Evolutionary conservation across 2,797 vertebrate genomes (phyloP).

Genomic region (Typhlichthys subterraneus): DNA sequence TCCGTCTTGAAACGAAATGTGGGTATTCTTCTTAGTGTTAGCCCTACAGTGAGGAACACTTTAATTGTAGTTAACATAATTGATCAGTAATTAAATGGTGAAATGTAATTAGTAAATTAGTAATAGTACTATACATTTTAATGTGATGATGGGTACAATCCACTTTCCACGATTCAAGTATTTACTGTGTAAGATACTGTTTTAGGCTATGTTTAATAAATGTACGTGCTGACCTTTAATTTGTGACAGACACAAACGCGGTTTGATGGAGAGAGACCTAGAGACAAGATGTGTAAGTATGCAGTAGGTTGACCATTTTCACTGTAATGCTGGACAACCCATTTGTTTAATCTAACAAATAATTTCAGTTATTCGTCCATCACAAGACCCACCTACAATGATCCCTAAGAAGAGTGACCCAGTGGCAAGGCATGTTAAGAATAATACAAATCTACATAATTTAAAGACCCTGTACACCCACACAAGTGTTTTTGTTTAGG

Average conservation of each 20-base stretch:
- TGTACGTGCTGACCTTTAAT: neutral
- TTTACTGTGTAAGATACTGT: too few relatives aligned
- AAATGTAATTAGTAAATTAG: too few relatives aligned
- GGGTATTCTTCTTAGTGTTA: constrained; percentile 40
- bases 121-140: too few relatives aligned
- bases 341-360: neutral
- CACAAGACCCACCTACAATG: constrained; percentile 63
- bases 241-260: constrained; percentile 53
- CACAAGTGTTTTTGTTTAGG: too few relatives aligned
- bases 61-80: too few relatives aligned
- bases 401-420: constrained; percentile 77
- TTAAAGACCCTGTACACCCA: too few relatives aligned
- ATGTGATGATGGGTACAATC: too few relatives aligned
- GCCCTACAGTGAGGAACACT: too few relatives aligned
- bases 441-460: too few relatives aligned
- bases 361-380: constrained; percentile 78
- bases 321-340: neutral
- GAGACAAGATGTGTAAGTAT: constrained; percentile 78
- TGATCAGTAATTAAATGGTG: too few relatives aligned
- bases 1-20: constrained; percentile 68
- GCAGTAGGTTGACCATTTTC: neutral
- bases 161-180: too few relatives aligned
- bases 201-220: neutral
- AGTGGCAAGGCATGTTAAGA: constrained; percentile 71
- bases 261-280: constrained; percentile 60